Evolutionary conservation across 1,140 invertebrate genomes (phyloP), one percentile per base, ranked within the genome.

Genomic region (Monomorium pharaonis): DNA sequence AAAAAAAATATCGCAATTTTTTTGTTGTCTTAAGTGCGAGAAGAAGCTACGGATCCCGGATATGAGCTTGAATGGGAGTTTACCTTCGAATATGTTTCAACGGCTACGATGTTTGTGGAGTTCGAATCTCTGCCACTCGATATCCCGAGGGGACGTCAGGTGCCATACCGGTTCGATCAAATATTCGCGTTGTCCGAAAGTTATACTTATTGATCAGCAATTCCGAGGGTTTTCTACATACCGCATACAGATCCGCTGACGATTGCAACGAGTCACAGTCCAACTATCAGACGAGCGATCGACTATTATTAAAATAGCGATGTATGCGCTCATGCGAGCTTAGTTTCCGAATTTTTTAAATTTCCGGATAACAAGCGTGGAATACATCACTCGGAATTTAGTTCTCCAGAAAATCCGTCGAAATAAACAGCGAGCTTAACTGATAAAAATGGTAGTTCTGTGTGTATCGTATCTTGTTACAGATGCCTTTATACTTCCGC

Each of bases 141-240:
- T 58, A 72, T 30, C 18, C 51, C 51, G 37, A 42, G 24, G 18
- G 42, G 10, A 80, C n/a, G 42, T 72, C 67, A 60, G 67, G 37
- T 47, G 27, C 27, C n/a, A n/a, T n/a, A n/a, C n/a, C 42, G 14
- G 51, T 72, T 72, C 51, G 42, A 83, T 74, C 67, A 60, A 83
- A 83, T 72, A 83, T 72, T 83, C 67, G 24, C 67, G 51, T 81
- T 74, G 54, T 74, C 37, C 51, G 14, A 83, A 72, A 83, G 51
- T 72, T 83, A 80, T 67, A 63, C 24, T 77, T 77, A 69, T 69
- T 54, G 62, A 80, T 42, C 49, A 69, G 21, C 62, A 54, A 80
- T 80, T 69, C 47, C 47, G 30, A 69, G 21, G 7, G 30, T 6
- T 56, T 27, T 54, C 47, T 58, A 27, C 21, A 37, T 42, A 58